A percentile compares a stretch with the other conserved stretches of the same genome.
These are phyloP conservation scores for Zaprionus inermis DNA, from an alignment of 1,140 invertebrate species.

Conservation along the genomic window DNA sequence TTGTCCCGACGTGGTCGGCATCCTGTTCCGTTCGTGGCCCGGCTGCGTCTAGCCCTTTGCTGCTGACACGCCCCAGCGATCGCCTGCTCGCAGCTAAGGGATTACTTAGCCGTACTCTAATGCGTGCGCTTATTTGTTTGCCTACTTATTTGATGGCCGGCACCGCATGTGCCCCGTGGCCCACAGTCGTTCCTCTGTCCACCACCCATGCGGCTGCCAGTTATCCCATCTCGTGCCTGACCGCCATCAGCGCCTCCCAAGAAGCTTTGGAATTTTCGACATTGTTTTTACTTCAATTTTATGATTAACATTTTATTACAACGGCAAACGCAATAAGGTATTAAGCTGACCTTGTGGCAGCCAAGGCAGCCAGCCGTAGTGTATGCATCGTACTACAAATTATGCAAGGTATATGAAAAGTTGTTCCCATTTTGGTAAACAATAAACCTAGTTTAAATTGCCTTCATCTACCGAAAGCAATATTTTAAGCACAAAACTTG, in stretches of 20 bases:
- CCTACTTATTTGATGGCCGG: conserved; percentile 30
- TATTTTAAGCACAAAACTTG: not conserved
- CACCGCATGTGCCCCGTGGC: not conserved
- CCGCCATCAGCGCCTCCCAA: conserved; percentile 52
- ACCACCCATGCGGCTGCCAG: not conserved
- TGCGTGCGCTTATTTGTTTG: conserved; percentile 78
- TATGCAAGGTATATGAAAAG: not conserved
- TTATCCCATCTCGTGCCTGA: conserved; percentile 53
- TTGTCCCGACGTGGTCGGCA: no score
- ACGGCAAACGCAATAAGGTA: conserved; percentile 53
- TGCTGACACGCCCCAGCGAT: conserved; percentile 47
- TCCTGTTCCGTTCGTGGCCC: conserved; percentile 16
- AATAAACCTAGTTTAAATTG: not conserved
- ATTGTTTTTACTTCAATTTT: conserved; percentile 63
- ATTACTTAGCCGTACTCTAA: conserved; percentile 78
- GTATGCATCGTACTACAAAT: no score
- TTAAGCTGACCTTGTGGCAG: conserved; percentile 22
- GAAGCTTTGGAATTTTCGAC: conserved; percentile 44
- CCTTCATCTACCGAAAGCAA: not conserved
- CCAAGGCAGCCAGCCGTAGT: not conserved
- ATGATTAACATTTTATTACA: conserved; percentile 71
- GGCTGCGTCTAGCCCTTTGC: conserved; percentile 60
- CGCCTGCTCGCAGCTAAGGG: conserved; percentile 46
- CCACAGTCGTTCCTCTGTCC: conserved; percentile 12
- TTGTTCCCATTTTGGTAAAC: not conserved